A percentile compares a stretch with the other conserved stretches of the same genome.
phyloP scores from a whole-genome alignment of 2,888 invertebrate genomes.

The Caenorhabditis auriculariae region DNA sequence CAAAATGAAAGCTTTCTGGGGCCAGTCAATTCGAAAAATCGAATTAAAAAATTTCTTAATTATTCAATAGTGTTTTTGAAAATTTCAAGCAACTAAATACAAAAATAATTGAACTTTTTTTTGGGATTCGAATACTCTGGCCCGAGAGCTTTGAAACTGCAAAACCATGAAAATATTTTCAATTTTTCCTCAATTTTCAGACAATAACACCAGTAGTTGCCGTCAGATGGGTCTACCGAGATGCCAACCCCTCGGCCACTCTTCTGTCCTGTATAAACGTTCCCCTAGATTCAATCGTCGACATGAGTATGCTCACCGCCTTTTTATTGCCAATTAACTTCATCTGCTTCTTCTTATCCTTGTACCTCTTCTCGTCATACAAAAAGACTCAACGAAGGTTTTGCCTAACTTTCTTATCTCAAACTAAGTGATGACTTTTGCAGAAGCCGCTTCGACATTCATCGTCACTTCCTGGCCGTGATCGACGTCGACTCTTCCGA shows the following conservation, averaged over 20 bases:
- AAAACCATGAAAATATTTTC: background rate
- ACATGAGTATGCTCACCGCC: slow-evolving; percentile 11
- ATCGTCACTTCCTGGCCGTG: slow-evolving; percentile 19
- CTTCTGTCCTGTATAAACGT: slow-evolving; percentile 23
- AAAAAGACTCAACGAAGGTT: slow-evolving; percentile 11
- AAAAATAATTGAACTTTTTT: too few species aligned
- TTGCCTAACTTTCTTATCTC: too few species aligned
- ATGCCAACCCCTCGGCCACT: slow-evolving; percentile 16
- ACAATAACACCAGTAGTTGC: slow-evolving; percentile 1
- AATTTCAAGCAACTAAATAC: too few species aligned
- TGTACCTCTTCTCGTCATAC: slow-evolving; percentile 16
- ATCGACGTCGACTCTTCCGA: slow-evolving; percentile 25
- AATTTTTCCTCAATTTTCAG: too few species aligned
- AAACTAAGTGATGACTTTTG: too few species aligned
- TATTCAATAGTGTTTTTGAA: too few species aligned
- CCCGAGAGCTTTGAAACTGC: background rate
- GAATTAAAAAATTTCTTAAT: too few species aligned
- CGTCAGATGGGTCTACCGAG: slow-evolving; percentile 16
- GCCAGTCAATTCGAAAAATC: too few species aligned
- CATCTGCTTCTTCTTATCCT: slow-evolving; percentile 23
- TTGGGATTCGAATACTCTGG: too few species aligned
- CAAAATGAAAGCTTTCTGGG: too few species aligned
- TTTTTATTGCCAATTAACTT: slow-evolving; percentile 21
- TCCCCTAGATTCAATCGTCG: slow-evolving; percentile 8
- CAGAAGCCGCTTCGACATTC: slow-evolving; percentile 29